A percentile compares a stretch with the other conserved stretches of the same genome.
Evolutionary conservation across 2,888 invertebrate species (phyloP).

Genomic region (Drosophila falleni): DNA sequence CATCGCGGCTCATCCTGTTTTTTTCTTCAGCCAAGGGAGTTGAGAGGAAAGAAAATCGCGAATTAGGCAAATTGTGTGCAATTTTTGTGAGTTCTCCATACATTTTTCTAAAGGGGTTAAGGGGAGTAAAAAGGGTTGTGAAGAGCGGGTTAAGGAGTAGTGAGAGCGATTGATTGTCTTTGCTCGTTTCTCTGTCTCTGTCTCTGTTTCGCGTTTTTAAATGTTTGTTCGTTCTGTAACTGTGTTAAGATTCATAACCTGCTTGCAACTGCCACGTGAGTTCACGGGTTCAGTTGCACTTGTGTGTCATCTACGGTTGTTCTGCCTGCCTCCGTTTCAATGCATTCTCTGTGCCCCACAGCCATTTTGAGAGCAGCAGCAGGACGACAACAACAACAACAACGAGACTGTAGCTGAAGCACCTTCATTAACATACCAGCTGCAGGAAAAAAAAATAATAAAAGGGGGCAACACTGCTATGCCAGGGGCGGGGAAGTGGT

Average conservation of each 20-base stretch:
- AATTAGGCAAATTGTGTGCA: conserved; percentile 81
- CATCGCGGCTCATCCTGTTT: conserved; percentile 70
- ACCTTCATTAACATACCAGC: conserved; percentile 79
- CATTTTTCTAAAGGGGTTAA: conserved; percentile 20
- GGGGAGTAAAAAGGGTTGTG: background rate
- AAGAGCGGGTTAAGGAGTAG: background rate
- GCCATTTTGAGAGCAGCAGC: conserved; percentile 56
- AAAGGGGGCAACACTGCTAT: conserved; percentile 10
- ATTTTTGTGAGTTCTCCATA: conserved; percentile 58
- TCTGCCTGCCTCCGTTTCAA: conserved; percentile 44
- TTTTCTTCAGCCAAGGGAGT: conserved; percentile 2
- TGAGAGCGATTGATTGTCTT: conserved; percentile 48
- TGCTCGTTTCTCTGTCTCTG: conserved; percentile 37
- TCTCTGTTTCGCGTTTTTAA: conserved; percentile 17
- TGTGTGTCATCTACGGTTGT: conserved; percentile 70
- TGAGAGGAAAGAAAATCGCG: conserved; percentile 39
- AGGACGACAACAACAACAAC: conserved; percentile 26
- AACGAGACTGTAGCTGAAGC: conserved; percentile 58
- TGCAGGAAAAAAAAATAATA: conserved; percentile 41
- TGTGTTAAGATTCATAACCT: conserved; percentile 68
- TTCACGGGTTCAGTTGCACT: conserved; percentile 77
- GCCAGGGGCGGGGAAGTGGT: background rate
- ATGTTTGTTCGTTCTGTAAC: conserved; percentile 44
- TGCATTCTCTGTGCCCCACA: conserved; percentile 65
- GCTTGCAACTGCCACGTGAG: conserved; percentile 53